Base-by-base conservation (phyloP, 2,888 invertebrate species). In the Apamea anceps region DNA sequence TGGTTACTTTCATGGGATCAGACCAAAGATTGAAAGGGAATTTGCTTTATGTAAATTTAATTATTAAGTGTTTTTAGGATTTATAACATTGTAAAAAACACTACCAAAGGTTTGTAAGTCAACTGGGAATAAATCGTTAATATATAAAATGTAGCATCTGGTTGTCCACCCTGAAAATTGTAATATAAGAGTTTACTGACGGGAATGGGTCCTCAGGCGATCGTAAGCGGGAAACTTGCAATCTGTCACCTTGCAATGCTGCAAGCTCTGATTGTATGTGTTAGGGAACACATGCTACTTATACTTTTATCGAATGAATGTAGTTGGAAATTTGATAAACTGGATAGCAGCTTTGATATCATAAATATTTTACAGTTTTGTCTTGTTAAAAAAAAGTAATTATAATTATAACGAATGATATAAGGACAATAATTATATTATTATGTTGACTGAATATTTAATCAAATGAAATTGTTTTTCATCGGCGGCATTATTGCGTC, bases 171-270 rank as follows among this genome's bases (percentile, higher is more conserved):
- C 75, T 73, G 70, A 83, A 85, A 86, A 86, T 78, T 77, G 85
- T 85, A 85, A 83, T 79, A 71, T 79, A 85, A 87, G 84, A 83
- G 72, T 86, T 86, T 85, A 75, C 66, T 67, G 75, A 71, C 84
- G 75, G 65, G 78, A 86, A 85, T 86, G 63, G 79, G 73, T 79
- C 87, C 87, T 74, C 60, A 73, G 84, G 79, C 72, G 85, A 32
- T 85, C 85, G 84, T 85, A 87, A 85, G 75, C 75, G 75, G 51
- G 68, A 63, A 78, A 79, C 85, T 85, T 85, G 87, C 85, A 83
- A 86, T 85, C 75, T 83, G 84, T 85, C 87, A 86, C 79, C 87
- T 70, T 84, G 85, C 87, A 79, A 72, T 15, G 77, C 75, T 87
- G 85, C 87, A 78, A 71, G 70, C 62, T 75, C 63, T 66, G 79